Base-by-base conservation (phyloP, 2,888 invertebrate species). In the Camptogramma bilineatum region DNA sequence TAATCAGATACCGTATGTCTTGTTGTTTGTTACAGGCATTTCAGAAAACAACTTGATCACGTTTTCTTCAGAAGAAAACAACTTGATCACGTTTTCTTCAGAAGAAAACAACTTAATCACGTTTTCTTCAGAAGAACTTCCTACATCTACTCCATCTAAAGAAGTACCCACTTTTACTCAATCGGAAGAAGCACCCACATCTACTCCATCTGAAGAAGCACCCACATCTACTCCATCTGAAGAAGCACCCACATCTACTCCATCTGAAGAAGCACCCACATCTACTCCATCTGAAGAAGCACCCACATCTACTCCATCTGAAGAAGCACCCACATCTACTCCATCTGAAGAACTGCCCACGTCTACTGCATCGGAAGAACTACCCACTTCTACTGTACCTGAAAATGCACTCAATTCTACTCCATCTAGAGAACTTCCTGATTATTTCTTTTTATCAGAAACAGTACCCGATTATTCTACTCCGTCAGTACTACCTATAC, bases 21-120 rank as follows among this genome's bases (percentile, higher is more conserved):
- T 39, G 18, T 13, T 34, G 52, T 52, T 13, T 34, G 52, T 52
- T 52, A 13, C 52, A 52, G 52, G 34, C 21, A 52, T 52, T 52
- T 13, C 34, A 39, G 13, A 39, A 39, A 3, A 9, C 34, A 39
- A 39, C 34, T 39, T 13, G 13, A 39, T 39, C 13, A 3, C 34
- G 28, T 28, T 7, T 3, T 21, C 21, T 21, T 3, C 21, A 21
- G 21, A 28, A 39, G 10, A 39, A 13, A 13, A 39, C n/a, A n/a
- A n/a, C n/a, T n/a, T n/a, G 7, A 4, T 28, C 34, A 39, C 13
- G 13, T 4, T 13, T 39, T 2, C 13, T 39, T 39, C 34, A 13
- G 34, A 39, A 39, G 34, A 39, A 39, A 9, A 24, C 4, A 24
- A 24, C 24, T 24, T 24, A 24, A 24, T 24, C n/a, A n/a, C n/a